Base-by-base conservation (phyloP, 2,888 invertebrate species). In the Formica aserva region DNA sequence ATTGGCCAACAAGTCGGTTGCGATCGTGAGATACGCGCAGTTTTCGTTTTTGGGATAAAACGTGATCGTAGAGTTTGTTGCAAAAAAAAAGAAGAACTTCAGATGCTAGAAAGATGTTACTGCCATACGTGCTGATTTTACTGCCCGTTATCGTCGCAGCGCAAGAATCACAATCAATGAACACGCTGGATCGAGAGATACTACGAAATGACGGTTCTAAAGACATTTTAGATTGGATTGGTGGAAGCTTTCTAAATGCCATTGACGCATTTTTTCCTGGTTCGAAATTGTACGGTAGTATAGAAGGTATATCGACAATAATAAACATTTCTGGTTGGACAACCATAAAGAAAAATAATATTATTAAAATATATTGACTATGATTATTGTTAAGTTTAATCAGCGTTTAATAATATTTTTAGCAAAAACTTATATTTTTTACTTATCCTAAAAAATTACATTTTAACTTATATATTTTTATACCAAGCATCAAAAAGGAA, bases 61-160 rank as follows among this genome's bases (percentile, higher is more conserved):
- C 38, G 63, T 65, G 75, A 35, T 62, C 2, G 26, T 38, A n/a
- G 22, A 13, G 52, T 72, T 60, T 26, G 35, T 57, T 35, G 18
- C 11, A 60, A 57, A 13, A 45, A 13, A 32, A 60, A 32, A 11
- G 32, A 13, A 72, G 41, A 13, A 60, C 22, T 45, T 65, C 86
- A 72, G 74, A 90, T 87, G 89, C 82, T 35, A 87, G 38, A 83
- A 91, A 86, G 82, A 94, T 92, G 92, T 89, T 91, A 82, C 81
- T 90, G 22, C 32, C 91, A 57, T 89, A 88, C 65, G 75, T 88
- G 48, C 80, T 92, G 87, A 80, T 93, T 26, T 74, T 92, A 11
- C 60, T 92, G 41, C 89, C 91, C 26, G 80, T 91, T 62, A 84
- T 91, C 32, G 89, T 76, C 35, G 67, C 81, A 83, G 81, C 41